Conservation (phyloP, 1,140 invertebrate genomes). For the Gryllus bimaculatus region DNA sequence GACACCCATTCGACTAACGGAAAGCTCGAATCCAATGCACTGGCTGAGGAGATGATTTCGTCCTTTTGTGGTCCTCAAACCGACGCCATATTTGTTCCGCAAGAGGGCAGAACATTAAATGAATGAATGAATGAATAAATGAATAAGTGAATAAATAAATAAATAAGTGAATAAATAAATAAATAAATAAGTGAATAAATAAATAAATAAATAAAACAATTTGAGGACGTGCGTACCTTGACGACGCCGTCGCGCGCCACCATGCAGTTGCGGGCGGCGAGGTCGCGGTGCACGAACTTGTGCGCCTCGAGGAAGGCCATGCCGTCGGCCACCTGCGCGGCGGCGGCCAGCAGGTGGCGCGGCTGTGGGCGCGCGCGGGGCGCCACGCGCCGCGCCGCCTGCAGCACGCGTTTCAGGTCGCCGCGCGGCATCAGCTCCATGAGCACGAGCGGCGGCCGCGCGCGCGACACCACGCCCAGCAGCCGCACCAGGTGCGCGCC, state of each 20-base stretch:
- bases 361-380: background rate
- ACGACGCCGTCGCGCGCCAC: slow-evolving; percentile 81
- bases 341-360: slow-evolving; percentile 39
- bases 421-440: slow-evolving; percentile 97
- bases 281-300: slow-evolving; percentile 84
- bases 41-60: no score
- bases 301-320: slow-evolving; percentile 93
- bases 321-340: slow-evolving; percentile 94
- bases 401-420: slow-evolving; percentile 86
- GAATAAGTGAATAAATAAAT: no score
- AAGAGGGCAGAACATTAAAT: no score
- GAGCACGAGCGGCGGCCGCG: slow-evolving; percentile 85
- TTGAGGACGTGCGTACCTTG: slow-evolving; percentile 41
- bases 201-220: no score
- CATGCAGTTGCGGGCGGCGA: slow-evolving; percentile 98
- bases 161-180: no score
- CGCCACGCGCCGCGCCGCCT: slow-evolving; percentile 29
- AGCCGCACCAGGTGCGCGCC: slow-evolving; percentile 56
- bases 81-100: no score
- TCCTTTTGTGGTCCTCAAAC: no score
- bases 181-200: no score
- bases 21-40: no score
- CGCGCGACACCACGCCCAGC: slow-evolving; percentile 59
- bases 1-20: no score
- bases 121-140: no score